Conservation (phyloP, 2,888 invertebrate genomes). For the Xylota segnis region DNA sequence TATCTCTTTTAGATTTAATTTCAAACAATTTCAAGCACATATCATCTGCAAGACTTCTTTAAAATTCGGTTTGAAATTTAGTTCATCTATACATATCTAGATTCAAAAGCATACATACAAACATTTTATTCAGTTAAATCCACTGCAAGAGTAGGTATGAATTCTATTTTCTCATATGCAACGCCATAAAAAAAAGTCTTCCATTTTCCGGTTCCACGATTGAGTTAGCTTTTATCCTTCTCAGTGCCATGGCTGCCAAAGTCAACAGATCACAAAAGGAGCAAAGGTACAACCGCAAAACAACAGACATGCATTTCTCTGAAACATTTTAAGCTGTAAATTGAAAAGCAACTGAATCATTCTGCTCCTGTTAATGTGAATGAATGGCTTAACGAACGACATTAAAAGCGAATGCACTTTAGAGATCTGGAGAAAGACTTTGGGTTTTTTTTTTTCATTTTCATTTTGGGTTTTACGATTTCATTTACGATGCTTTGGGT, state of each 20-base stretch:
- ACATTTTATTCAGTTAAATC: background rate
- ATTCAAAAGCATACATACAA: too few species aligned
- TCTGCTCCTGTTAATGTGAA: slow-evolving; percentile 39
- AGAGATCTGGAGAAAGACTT: slow-evolving; percentile 31
- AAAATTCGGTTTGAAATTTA: background rate
- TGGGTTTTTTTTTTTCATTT: slow-evolving; percentile 1
- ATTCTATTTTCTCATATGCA: background rate
- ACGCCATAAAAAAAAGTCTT: background rate
- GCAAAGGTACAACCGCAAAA: slow-evolving; percentile 40
- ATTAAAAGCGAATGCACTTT: slow-evolving; percentile 51
- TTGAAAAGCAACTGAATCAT: slow-evolving; percentile 49
- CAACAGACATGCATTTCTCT: slow-evolving; percentile 50
- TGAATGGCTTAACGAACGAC: slow-evolving; percentile 50
- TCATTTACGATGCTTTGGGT: background rate
- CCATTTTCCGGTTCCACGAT: background rate
- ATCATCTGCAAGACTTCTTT: background rate
- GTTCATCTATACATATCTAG: background rate
- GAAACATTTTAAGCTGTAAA: slow-evolving; percentile 54
- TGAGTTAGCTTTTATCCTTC: slow-evolving; percentile 32
- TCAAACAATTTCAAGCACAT: background rate
- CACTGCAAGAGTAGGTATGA: background rate
- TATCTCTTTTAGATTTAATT: background rate
- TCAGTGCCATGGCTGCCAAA: slow-evolving; percentile 35
- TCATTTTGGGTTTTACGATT: background rate
- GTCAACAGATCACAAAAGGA: slow-evolving; percentile 48